Evolutionary conservation across 1,140 invertebrate species (phyloP), one percentile per base, ranked within the genome.

Genomic region (Drosophila guanche): DNA sequence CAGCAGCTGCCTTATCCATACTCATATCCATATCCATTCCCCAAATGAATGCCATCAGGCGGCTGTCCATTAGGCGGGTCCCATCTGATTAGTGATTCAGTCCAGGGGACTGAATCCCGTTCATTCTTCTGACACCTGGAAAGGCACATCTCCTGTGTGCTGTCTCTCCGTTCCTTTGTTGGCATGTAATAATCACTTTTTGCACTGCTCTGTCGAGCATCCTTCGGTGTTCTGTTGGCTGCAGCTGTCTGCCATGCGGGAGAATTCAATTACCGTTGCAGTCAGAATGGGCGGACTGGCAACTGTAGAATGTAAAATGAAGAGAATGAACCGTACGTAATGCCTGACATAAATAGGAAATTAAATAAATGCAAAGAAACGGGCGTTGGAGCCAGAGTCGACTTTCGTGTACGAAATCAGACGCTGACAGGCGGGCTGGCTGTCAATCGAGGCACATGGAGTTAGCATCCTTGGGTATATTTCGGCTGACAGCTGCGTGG

Each of bases 321-420:
- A 20, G 22, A 4, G 27, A 27, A 61, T 25, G 48, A 20, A 20
- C 16, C 16, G n/a, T 12, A 23, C 40, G 23, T 14, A 23, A 57
- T 27, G 23, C 55, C 47, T 59, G 63, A n/a, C 66, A 63, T 79
- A 79, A 84, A 67, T 59, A 79, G 79, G 80, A 79, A 85, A 85
- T 79, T 75, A 71, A 84, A 72, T 85, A 85, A 72, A 65, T 61
- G 60, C 16, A 59, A 70, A 50, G 40, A 48, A 41, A 59, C 51
- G 22, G 59, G 73, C 71, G 55, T 25, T 25, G 47, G n/a, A 45
- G 37, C 33, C 52, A 2, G 40, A 53, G 33, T 48, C 40, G 50
- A 22, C 58, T 37, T 37, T 12, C 33, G 33, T 2, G 33, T 1
- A 4, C 33, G 33, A 37, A 37, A 4, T 37, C 33, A 37, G 41